These are phyloP conservation scores for Martes flavigula DNA, from an alignment of 2,797 vertebrate species.

Conservation along the genomic window DNA sequence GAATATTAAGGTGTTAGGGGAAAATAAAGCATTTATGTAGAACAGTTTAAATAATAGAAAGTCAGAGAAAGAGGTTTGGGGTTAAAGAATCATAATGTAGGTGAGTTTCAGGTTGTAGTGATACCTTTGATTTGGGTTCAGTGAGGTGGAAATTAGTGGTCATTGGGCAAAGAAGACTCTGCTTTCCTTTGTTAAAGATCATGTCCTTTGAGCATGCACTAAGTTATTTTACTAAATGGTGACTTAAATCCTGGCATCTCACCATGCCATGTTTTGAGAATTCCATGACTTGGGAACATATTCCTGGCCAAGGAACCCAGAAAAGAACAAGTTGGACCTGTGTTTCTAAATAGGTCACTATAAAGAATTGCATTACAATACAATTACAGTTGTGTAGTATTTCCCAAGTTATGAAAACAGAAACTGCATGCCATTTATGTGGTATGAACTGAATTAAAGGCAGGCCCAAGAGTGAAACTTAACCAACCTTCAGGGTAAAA, in stretches of 20 bases:
- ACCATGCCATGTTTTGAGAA: background rate
- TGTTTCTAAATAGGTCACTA: constrained; percentile 67
- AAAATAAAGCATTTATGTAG: background rate
- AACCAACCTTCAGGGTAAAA: background rate
- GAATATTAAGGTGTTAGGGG: background rate
- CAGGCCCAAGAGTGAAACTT: constrained; percentile 27
- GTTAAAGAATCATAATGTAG: background rate
- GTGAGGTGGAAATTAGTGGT: background rate
- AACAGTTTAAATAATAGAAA: background rate
- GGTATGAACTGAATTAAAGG: background rate
- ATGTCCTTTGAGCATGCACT: background rate
- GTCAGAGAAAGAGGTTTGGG: background rate
- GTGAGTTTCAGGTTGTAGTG: background rate
- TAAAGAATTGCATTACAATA: constrained; percentile 31
- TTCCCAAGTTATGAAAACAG: constrained; percentile 74
- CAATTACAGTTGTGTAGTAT: constrained; percentile 26
- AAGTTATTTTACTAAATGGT: background rate
- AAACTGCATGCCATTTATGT: constrained; percentile 55
- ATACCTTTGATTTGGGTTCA: background rate
- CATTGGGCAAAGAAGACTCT: background rate
- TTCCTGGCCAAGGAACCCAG: constrained; percentile 20
- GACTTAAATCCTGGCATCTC: background rate
- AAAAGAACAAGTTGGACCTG: constrained; percentile 72
- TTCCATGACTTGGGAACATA: constrained; percentile 32
- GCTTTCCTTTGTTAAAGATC: background rate